Evolutionary conservation across 2,113 vertebrate genomes (phyloP).

Genomic region (Macroglossus sobrinus): DNA sequence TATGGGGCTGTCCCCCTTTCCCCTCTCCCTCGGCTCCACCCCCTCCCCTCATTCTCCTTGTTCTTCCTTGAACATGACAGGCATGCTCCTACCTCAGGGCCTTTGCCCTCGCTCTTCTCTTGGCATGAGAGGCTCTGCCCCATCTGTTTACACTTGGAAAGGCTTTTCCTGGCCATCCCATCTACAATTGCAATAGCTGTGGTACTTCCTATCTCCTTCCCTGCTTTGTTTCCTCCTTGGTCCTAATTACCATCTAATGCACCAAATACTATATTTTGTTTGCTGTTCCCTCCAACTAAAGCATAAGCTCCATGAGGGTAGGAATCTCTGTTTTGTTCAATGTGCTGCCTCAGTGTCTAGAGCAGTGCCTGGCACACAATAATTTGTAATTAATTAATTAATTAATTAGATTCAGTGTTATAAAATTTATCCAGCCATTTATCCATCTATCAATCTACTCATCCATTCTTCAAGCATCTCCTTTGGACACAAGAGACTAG

Average conservation of each 20-base stretch:
- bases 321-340: neutral
- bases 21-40: neutral
- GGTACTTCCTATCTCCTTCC: neutral
- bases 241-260: neutral
- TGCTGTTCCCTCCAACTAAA: neutral
- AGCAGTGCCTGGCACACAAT: neutral
- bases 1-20: neutral
- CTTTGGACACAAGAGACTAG: neutral
- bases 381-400: neutral
- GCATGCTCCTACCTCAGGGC: neutral
- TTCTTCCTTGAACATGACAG: neutral
- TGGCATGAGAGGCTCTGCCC: neutral
- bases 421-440: neutral
- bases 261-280: neutral
- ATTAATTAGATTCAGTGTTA: neutral
- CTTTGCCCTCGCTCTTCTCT: neutral
- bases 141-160: neutral
- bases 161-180: neutral
- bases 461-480: neutral
- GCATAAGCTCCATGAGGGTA: neutral
- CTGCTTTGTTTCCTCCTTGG: neutral
- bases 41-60: too few relatives aligned
- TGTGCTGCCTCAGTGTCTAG: neutral
- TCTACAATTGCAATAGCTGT: neutral
- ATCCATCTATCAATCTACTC: neutral